Base-by-base conservation (phyloP, 2,797 vertebrate genomes). In the Glossophaga mutica region DNA sequence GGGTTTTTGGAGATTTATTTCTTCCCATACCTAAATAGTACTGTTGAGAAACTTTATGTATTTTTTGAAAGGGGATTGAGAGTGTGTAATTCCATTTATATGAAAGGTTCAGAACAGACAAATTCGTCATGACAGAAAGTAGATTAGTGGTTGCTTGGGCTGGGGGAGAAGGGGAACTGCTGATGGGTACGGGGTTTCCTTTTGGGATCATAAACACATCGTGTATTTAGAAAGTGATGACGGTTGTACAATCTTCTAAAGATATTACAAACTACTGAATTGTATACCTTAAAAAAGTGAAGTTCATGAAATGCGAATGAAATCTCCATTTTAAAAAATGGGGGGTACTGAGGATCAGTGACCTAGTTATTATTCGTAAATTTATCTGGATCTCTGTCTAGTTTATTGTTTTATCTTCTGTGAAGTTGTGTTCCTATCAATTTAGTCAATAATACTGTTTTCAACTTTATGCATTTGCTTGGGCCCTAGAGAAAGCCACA, bases 1-100 rank as follows among this genome's bases (percentile, higher is more conserved):
- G 19, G 18, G 18, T n/a, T 81, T 92, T 46, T 85, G 11, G 29
- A 92, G 44, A 57, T 91, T 87, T 77, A 79, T 57, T 97, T 96
- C 95, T 82, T n/a, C 73, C 48, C 21, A 48, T 26, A 42, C 12
- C 67, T 34, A 92, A 76, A n/a, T 62, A 50, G 68, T n/a, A 3
- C 71, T 88, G 6, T 32, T 70, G 74, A 82, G 50, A 73, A 79
- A 67, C 37, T 82, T n/a, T 16, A 18, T 46, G 12, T 83, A 19
- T 70, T 44, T 93, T 82, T 87, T 34, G 83, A 87, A 50, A 62
- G 9, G 19, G 15, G 5, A 15, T 26, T 37, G 57, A 65, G 32
- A n/a, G 32, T 26, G 14, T 65, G n/a, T n/a, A 65, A 16, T 65
- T 65, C 12, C 32, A 65, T 65, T 65, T 65, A 32, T 65, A n/a